Percentiles rank a stretch among this genome's conserved stretches.
Conservation (phyloP, 2,888 invertebrate genomes). For the Phragmatobia fuliginosa region DNA sequence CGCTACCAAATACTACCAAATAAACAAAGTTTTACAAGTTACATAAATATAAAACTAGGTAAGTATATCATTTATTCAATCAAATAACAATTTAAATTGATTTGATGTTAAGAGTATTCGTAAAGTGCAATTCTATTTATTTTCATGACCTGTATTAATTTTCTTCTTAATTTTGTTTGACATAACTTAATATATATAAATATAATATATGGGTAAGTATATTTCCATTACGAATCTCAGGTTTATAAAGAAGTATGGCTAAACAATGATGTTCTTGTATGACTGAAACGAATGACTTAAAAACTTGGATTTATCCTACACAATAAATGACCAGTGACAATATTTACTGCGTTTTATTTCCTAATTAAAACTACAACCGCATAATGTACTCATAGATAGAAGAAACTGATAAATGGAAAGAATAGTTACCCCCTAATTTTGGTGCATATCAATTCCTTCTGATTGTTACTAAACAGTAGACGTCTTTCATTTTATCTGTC, state of each 20-base stretch:
- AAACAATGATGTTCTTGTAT: slow-evolving; percentile 4
- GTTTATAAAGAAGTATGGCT: neutral
- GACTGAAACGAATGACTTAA: slow-evolving; percentile 29
- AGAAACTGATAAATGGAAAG: neutral
- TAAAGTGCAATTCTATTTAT: neutral
- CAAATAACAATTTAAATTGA: neutral
- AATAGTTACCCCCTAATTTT: no score
- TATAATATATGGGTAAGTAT: neutral
- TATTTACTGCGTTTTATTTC: neutral
- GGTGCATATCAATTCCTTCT: no score
- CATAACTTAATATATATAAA: neutral
- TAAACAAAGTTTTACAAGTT: neutral
- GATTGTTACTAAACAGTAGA: no score
- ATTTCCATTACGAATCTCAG: slow-evolving; percentile 32
- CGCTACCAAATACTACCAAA: neutral
- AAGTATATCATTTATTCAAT: neutral
- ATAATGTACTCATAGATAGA: neutral
- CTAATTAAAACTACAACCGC: neutral
- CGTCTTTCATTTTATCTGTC: no score
- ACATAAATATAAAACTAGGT: no score
- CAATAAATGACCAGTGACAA: slow-evolving; percentile 29
- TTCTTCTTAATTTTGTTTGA: neutral
- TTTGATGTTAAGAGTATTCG: neutral
- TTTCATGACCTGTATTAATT: neutral
- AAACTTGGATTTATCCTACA: slow-evolving; percentile 27